Evolutionary conservation across 1,140 invertebrate genomes (phyloP).

Genomic region (Micrasema longulum): DNA sequence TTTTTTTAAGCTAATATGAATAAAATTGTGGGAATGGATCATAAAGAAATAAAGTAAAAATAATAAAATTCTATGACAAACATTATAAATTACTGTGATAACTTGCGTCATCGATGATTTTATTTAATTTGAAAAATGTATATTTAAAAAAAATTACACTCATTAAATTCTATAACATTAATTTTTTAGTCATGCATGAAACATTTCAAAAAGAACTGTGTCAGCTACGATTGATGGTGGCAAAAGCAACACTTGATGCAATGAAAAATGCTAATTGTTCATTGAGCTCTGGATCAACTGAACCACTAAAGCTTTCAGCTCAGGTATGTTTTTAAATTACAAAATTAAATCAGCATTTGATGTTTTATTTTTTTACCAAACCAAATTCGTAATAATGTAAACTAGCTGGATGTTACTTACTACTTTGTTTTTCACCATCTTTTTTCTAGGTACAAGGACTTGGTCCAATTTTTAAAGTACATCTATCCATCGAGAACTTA

Average conservation of each 20-base stretch:
- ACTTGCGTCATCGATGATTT: no score
- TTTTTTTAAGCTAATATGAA: no score
- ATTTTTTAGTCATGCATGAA: slow-evolving; percentile 80
- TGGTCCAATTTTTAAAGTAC: slow-evolving; percentile 84
- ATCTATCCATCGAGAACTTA: slow-evolving; percentile 83
- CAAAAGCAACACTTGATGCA: slow-evolving; percentile 80
- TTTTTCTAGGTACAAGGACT: slow-evolving; percentile 77
- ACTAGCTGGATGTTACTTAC: no score
- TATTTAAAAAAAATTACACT: background rate
- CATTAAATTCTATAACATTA: background rate
- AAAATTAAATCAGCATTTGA: background rate
- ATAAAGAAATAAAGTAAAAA: no score
- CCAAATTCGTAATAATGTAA: no score
- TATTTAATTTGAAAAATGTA: background rate
- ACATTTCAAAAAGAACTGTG: slow-evolving; percentile 90
- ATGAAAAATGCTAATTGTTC: slow-evolving; percentile 73
- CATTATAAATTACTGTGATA: no score
- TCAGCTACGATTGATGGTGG: slow-evolving; percentile 80
- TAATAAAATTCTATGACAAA: no score
- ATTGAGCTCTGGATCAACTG: slow-evolving; percentile 71
- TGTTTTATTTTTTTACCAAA: no score
- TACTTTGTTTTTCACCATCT: background rate
- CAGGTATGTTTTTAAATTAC: slow-evolving; percentile 75
- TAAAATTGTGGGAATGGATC: no score
- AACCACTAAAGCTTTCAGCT: slow-evolving; percentile 83